A percentile compares a stretch with the other conserved stretches of the same genome.
These are phyloP conservation scores for Salvelinus alpinus DNA, from an alignment of 2,113 vertebrate species.

Conservation along the genomic window DNA sequence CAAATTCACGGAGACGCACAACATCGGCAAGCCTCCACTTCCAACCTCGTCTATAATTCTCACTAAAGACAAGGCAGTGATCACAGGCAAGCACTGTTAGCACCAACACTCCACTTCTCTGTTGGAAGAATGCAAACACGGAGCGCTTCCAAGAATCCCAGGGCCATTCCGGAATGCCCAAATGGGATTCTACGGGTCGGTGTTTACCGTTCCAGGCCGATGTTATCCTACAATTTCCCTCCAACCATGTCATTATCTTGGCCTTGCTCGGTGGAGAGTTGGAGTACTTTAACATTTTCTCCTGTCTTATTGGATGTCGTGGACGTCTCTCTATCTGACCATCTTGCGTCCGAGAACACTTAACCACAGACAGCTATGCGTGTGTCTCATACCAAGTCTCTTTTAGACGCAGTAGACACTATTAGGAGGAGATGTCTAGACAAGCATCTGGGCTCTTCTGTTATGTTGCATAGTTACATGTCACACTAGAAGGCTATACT, in stretches of 20 bases:
- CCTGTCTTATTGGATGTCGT: slow-evolving; percentile 40
- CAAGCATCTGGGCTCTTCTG: slow-evolving; percentile 15
- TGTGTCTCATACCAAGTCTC: slow-evolving; percentile 28
- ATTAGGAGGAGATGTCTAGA: slow-evolving; percentile 36
- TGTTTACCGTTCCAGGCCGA: slow-evolving; percentile 71
- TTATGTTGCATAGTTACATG: slow-evolving; percentile 9
- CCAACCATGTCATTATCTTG: slow-evolving; percentile 67
- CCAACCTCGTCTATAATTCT: slow-evolving; percentile 39
- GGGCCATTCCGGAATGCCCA: slow-evolving; percentile 74
- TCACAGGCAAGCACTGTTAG: slow-evolving; percentile 56
- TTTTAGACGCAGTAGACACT: slow-evolving; percentile 18
- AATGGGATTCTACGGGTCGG: slow-evolving; percentile 56
- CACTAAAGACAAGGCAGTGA: slow-evolving; percentile 39
- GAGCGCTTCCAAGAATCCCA: slow-evolving; percentile 70
- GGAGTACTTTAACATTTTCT: slow-evolving; percentile 23
- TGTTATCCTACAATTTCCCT: slow-evolving; percentile 70
- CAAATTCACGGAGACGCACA: slow-evolving; percentile 21
- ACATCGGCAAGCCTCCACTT: slow-evolving; percentile 44
- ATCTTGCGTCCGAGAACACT: slow-evolving; percentile 10
- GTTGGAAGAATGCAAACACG: slow-evolving; percentile 67
- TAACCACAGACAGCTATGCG: slow-evolving; percentile 13
- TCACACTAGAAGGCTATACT: slow-evolving; percentile 16
- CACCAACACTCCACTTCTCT: slow-evolving; percentile 38
- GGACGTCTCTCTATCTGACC: slow-evolving; percentile 36
- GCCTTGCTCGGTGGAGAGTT: slow-evolving; percentile 43